Percentiles rank a stretch among this genome's conserved stretches.
These are phyloP conservation scores for Tapera naevia DNA, from an alignment of 2,797 vertebrate genomes.

Conservation along the genomic window DNA sequence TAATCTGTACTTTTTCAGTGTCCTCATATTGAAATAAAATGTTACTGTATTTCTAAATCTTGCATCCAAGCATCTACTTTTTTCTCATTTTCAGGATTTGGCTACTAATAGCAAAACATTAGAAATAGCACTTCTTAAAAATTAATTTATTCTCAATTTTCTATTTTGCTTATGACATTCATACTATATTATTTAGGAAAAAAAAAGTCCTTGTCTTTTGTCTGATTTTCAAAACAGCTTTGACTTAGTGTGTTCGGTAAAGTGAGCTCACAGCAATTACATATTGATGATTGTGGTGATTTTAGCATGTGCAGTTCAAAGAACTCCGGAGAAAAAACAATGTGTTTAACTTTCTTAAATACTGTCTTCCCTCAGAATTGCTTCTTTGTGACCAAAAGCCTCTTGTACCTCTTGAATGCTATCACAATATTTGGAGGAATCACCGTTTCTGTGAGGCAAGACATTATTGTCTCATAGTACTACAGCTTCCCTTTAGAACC, in stretches of 20 bases:
- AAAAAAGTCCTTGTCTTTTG: neutral
- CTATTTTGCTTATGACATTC: neutral
- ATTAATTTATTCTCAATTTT: neutral
- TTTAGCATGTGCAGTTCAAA: neutral
- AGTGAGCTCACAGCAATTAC: neutral
- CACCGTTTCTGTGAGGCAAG: neutral
- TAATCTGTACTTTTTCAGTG: neutral
- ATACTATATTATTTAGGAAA: neutral
- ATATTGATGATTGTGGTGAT: neutral
- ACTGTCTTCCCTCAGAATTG: neutral
- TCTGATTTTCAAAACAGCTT: neutral
- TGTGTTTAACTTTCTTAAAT: neutral
- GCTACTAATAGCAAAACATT: neutral
- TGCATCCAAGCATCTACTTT: neutral
- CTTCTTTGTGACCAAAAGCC: neutral
- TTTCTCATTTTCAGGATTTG: neutral
- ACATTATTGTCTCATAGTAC: neutral
- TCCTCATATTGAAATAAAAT: neutral
- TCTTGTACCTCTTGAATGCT: neutral
- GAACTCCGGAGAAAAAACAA: neutral
- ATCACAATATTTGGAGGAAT: neutral
- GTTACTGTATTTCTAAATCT: neutral
- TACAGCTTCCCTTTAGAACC: neutral
- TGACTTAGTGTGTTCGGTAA: neutral
- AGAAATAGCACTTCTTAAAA: neutral